phyloP scores from a whole-genome alignment of 2,888 invertebrate genomes.

The Pilophorus perplexus region DNA sequence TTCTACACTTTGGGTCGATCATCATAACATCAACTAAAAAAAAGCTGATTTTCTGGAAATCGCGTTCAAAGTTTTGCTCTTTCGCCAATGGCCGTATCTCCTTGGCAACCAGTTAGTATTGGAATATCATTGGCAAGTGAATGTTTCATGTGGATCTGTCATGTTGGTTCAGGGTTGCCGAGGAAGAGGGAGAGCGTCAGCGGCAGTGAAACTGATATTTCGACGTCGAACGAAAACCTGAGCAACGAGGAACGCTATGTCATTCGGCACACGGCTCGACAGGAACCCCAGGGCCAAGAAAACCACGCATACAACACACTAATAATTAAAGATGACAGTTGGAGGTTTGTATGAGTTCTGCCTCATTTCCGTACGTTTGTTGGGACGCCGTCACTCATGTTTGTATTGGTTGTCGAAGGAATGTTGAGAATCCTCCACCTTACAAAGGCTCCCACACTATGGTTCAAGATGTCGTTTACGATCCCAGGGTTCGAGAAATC shows the following conservation, averaged over 20 bases:
- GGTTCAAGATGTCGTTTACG: constrained; percentile 33
- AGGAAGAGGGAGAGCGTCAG: constrained; percentile 60
- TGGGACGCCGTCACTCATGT: background rate
- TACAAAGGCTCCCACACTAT: constrained; percentile 28
- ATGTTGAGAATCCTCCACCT: constrained; percentile 43
- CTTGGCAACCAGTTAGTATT: too few species aligned
- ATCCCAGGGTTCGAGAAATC: constrained; percentile 62
- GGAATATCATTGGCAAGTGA: too few species aligned
- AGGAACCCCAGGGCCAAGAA: constrained; percentile 91
- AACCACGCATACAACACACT: constrained; percentile 79
- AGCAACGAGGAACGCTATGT: constrained; percentile 82
- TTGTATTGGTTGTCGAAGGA: too few species aligned
- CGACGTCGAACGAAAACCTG: constrained; percentile 85
- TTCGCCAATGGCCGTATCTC: too few species aligned
- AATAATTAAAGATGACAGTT: constrained; percentile 76
- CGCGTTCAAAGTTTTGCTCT: too few species aligned
- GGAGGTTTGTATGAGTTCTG: constrained; percentile 54
- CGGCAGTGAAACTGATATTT: constrained; percentile 86
- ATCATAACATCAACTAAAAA: too few species aligned
- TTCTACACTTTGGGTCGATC: too few species aligned
- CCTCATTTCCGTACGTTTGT: constrained; percentile 7
- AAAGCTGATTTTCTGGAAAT: too few species aligned
- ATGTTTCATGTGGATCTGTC: too few species aligned
- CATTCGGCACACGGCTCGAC: constrained; percentile 75
- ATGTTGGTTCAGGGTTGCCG: too few species aligned